Evolutionary conservation across 2,797 vertebrate genomes (phyloP).

Genomic region (Eidolon dupreanum): DNA sequence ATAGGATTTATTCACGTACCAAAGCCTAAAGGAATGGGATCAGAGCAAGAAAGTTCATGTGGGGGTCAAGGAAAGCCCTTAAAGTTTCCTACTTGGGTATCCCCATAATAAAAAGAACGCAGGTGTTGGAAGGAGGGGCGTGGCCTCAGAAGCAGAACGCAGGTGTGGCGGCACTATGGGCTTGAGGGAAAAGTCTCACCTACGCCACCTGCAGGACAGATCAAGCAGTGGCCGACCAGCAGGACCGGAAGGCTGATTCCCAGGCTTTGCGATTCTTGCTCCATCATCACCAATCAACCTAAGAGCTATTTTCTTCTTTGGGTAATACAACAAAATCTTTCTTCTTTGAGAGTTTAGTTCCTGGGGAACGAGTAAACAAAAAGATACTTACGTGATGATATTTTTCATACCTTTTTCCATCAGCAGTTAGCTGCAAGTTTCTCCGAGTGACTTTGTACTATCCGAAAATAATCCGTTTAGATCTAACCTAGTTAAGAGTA

Average conservation of each 20-base stretch:
- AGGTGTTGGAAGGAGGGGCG: neutral
- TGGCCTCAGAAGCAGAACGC: neutral
- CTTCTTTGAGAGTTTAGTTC: slow-evolving; percentile 4
- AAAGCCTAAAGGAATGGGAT: neutral
- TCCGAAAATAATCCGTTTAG: neutral
- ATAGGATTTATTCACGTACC: neutral
- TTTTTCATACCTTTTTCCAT: neutral
- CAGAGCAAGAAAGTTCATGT: neutral
- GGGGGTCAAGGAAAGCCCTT: neutral
- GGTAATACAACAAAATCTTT: neutral
- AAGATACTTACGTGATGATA: neutral
- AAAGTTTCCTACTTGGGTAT: neutral
- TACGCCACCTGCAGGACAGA: neutral
- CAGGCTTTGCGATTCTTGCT: neutral
- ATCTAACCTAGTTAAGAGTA: neutral
- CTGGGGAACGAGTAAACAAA: neutral
- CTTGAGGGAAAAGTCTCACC: neutral
- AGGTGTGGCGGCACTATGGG: fast-evolving
- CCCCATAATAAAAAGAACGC: neutral
- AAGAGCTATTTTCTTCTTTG: neutral
- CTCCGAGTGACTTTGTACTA: neutral
- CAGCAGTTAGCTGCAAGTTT: neutral
- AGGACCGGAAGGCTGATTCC: neutral
- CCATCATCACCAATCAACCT: neutral
- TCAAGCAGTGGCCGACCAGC: too few relatives aligned